Base-by-base conservation (phyloP, 2,888 invertebrate genomes). In the Crepidodera aurea region DNA sequence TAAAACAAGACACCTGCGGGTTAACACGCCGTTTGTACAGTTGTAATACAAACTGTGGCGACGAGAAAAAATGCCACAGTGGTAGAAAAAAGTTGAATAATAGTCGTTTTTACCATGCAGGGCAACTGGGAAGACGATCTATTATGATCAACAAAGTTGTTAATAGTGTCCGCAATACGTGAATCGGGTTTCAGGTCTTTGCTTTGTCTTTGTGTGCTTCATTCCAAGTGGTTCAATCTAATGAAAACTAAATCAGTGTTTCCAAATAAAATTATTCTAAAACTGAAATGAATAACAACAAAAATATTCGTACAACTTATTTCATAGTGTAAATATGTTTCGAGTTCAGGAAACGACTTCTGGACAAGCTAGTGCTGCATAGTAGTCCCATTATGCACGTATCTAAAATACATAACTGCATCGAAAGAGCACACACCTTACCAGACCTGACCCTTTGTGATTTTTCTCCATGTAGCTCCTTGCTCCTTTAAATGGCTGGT, bases 31-130 rank as follows among this genome's bases (percentile, higher is more conserved):
- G 56, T 62, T 55, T 62, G 62, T 61, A 67, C 68, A 67, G 65
- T 66, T 67, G 69, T 69, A 69, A 51, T 59, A 69, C 69, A 66
- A 69, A 67, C 69, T 65, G 63, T 60, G 51, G 51, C 55, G 44
- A 44, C 56, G 15, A 48, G 22, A 56, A 48, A 55, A 55, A 55
- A 55, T 55, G 42, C 8, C 16, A 25, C 10, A 29, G 59, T 50
- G 64, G 58, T 58, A 65, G 56, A 59, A 64, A 34, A 46, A 51
- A 6, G 18, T 10, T 42, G 37, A 22, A 27, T 22, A 18, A 57
- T 27, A 50, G 63, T 58, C 13, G 68, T 68, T 65, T 67, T 55
- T 51, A 53, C 66, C 66, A 50, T 68, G 63, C 53, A 68, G 65
- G 66, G 67, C 48, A 62, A 67, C 40, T 50, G 51, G 59, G 59